Evolutionary conservation across 2,888 invertebrate species (phyloP).

Genomic region (Ferrisia virgata): DNA sequence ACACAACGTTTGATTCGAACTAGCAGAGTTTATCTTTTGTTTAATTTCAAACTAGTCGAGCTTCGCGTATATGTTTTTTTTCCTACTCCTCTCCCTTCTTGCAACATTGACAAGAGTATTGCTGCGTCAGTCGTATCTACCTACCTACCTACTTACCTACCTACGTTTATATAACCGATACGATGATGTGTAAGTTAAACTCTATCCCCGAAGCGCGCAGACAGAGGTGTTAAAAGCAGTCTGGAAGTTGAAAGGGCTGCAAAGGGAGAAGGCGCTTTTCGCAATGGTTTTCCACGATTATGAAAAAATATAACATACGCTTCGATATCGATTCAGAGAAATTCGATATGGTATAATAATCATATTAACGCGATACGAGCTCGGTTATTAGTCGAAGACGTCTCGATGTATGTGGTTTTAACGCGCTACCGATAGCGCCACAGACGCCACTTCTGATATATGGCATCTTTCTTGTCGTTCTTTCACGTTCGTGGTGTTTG

Average conservation of each 20-base stretch:
- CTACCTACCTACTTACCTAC: too few relatives aligned
- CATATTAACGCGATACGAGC: neutral
- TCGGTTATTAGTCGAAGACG: conserved; percentile 8
- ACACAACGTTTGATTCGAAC: neutral
- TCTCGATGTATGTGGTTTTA: neutral
- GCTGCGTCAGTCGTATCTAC: neutral
- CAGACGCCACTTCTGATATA: neutral
- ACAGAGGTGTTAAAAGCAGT: neutral
- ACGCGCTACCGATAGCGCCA: neutral
- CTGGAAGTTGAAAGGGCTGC: too few relatives aligned
- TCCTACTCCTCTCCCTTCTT: too few relatives aligned
- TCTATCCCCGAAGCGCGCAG: neutral
- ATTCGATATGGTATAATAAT: conserved; percentile 5
- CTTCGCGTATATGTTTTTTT: neutral
- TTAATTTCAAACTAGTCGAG: neutral
- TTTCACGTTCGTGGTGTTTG: neutral
- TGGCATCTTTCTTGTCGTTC: neutral
- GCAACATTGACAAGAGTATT: neutral
- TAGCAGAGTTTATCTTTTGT: neutral
- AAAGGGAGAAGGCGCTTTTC: neutral
- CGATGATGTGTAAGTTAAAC: too few relatives aligned
- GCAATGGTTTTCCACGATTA: neutral
- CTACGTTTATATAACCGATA: too few relatives aligned
- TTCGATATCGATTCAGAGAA: neutral
- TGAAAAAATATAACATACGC: neutral